phyloP scores from a whole-genome alignment of 2,113 vertebrate species.

The Cyphomyrus discorhynchus region DNA sequence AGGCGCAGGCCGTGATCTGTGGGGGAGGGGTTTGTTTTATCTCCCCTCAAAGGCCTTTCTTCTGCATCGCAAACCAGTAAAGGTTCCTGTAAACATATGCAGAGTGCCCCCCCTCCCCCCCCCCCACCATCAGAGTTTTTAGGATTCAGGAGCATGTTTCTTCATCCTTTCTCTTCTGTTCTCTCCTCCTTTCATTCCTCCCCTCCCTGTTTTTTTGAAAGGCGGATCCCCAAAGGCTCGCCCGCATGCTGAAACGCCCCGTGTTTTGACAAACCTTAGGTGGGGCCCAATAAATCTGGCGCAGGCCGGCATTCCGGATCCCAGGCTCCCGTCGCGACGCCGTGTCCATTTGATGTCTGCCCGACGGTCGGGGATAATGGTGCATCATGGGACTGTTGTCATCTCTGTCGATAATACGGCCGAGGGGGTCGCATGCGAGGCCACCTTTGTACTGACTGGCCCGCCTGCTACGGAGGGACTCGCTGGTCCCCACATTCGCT shows the following conservation, averaged over 20 bases:
- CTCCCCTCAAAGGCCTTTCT: conserved; percentile 63
- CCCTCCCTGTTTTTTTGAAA: conserved; percentile 32
- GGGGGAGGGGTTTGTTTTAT: conserved; percentile 58
- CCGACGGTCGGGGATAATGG: conserved; percentile 97
- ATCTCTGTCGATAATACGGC: conserved; percentile 92
- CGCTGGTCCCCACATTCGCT: conserved; percentile 69
- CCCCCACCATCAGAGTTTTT: conserved; percentile 46
- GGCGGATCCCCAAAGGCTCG: conserved; percentile 73
- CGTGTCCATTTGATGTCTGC: conserved; percentile 89
- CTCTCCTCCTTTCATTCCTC: conserved; percentile 8
- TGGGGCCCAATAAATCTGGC: conserved; percentile 83
- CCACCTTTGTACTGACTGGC: conserved; percentile 80
- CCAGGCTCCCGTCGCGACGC: conserved; percentile 76
- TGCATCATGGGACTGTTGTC: conserved; percentile 97
- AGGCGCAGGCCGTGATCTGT: conserved; percentile 38
- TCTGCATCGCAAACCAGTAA: conserved; percentile 56
- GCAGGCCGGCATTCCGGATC: conserved; percentile 35
- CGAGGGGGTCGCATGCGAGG: conserved; percentile 69
- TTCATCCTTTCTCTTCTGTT: conserved; percentile 43
- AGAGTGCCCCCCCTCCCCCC: conserved; percentile 54
- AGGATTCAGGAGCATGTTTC: conserved; percentile 61
- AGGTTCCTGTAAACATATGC: conserved; percentile 75
- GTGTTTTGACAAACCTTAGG: conserved; percentile 89
- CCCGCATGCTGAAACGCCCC: conserved; percentile 71
- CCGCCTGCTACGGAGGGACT: conserved; percentile 65